Conservation (phyloP, 2,888 invertebrate species). For the Kryphioiulus occultus region DNA sequence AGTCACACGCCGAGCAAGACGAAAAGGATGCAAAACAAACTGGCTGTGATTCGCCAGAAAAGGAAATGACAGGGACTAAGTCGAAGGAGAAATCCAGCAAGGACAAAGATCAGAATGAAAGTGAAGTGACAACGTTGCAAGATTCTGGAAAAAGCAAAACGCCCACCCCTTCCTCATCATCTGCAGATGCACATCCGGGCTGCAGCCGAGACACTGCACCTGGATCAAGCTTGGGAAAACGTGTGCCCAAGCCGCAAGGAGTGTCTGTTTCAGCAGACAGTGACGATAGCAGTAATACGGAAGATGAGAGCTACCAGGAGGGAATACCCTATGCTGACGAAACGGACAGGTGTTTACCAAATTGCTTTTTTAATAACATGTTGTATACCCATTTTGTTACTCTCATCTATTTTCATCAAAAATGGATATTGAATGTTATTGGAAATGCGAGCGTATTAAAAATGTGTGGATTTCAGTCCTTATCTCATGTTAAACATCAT, state of each 20-base stretch:
- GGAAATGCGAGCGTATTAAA: background rate
- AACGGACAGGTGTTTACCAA: constrained; percentile 45
- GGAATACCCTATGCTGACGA: constrained; percentile 46
- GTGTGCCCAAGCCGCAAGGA: background rate
- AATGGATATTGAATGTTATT: background rate
- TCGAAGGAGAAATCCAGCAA: background rate
- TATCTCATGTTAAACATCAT: too few species aligned
- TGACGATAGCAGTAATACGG: constrained; percentile 44
- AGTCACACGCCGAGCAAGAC: constrained; percentile 12
- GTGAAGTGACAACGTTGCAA: background rate
- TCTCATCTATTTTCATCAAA: background rate
- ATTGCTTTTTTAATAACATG: background rate
- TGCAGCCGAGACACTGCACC: background rate
- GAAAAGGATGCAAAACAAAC: constrained; percentile 42
- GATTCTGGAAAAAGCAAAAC: constrained; percentile 56
- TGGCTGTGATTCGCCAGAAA: background rate
- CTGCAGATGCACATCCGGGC: constrained; percentile 29
- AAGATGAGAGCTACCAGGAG: constrained; percentile 49
- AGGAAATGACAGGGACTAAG: background rate
- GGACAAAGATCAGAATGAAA: background rate
- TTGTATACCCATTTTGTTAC: background rate
- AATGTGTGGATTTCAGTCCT: too few species aligned
- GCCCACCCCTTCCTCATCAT: constrained; percentile 40
- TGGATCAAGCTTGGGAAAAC: constrained; percentile 19
- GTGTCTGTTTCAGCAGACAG: background rate